phyloP scores from a whole-genome alignment of 1,140 invertebrate species.

The Belonocnema kinseyi region DNA sequence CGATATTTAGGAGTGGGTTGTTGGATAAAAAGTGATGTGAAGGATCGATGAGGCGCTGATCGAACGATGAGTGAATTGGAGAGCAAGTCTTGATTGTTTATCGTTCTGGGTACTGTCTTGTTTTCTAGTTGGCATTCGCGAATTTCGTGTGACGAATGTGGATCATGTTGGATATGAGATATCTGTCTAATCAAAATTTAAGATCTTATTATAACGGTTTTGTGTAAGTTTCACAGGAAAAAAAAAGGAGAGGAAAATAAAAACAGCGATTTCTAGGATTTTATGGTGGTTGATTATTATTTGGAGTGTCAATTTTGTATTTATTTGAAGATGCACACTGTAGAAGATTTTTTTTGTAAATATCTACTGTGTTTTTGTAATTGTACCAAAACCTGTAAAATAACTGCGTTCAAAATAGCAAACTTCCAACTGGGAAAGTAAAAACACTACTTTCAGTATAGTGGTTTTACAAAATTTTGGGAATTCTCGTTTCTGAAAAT shows the following conservation, averaged over 20 bases:
- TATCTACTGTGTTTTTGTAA: too few relatives aligned
- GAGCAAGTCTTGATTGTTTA: not conserved
- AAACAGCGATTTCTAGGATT: not conserved
- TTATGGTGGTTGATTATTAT: too few relatives aligned
- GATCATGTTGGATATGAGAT: not conserved
- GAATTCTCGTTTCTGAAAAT: too few relatives aligned
- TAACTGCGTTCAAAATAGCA: too few relatives aligned
- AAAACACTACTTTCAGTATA: too few relatives aligned
- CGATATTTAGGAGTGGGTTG: not conserved
- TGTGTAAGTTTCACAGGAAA: not conserved
- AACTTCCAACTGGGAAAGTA: too few relatives aligned
- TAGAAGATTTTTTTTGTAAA: too few relatives aligned
- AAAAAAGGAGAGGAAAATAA: not conserved
- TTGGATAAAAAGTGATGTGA: not conserved
- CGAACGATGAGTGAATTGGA: not conserved
- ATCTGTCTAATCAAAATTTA: slow-evolving; percentile 9
- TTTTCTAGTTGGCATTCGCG: not conserved
- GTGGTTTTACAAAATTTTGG: too few relatives aligned
- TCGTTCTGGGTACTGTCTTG: not conserved
- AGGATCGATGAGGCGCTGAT: not conserved
- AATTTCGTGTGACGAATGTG: not conserved
- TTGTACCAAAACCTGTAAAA: too few relatives aligned
- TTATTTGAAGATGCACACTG: too few relatives aligned
- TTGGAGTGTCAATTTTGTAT: too few relatives aligned
- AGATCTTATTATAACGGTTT: not conserved